Evolutionary conservation across 2,888 invertebrate genomes (phyloP), one percentile per base, ranked within the genome.

Genomic region (Leptinotarsa tumamoca): DNA sequence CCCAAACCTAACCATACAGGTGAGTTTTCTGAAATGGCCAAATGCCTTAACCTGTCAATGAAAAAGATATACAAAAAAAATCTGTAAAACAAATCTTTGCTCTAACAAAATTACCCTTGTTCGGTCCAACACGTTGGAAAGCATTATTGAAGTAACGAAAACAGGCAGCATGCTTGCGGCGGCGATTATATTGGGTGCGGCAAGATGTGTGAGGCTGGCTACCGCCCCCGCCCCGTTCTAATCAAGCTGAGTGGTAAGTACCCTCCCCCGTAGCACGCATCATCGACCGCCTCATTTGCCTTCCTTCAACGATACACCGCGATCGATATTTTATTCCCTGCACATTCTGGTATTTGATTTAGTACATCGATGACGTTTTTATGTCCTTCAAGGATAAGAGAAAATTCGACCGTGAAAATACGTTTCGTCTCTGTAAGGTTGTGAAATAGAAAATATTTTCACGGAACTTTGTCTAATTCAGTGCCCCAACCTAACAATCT

Each of bases 241-340:
- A 83, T 83, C 83, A 83, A 79, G 71, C 81, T 80, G 83, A 83
- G 83, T 83, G 83, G 80, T 61, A 74, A 74, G 76, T 71, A 78
- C 75, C 80, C 82, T 78, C 81, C 80, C 81, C 81, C 81, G 80
- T 79, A 75, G 80, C 81, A 83, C 83, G 83, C 83, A 83, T 82
- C 83, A 83, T 83, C 83, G 83, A 82, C 83, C 83, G 82, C 83
- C 83, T 83, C 82, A 83, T 83, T 83, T 83, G 83, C 83, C 82
- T 83, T 80, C 82, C 74, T 78, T 75, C 79, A 58, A 33, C 63
- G 63, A 58, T 58, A 58, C 58, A 14, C 43, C 10, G 18, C 63
- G 43, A 63, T 63, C 63, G 63, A 63, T 63, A 43, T 63, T 63
- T 63, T 18, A 33, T 63, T 63, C 63, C 33, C 43, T 15, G 43